Evolutionary conservation across 2,113 vertebrate genomes (phyloP), one percentile per base, ranked within the genome.

Genomic region (Scomber scombrus): DNA sequence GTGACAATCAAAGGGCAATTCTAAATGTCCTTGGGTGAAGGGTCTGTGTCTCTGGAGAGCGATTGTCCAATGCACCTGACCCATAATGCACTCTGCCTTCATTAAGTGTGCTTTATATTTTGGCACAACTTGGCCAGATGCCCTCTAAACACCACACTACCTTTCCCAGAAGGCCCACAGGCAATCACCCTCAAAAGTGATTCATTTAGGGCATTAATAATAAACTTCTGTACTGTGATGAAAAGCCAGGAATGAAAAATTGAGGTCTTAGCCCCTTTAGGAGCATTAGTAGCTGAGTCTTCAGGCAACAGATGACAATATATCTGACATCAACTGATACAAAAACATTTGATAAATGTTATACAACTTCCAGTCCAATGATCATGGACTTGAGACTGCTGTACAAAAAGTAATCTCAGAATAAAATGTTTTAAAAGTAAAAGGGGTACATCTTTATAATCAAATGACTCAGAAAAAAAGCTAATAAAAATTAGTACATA

Each of bases 181-280:
- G 66, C 83, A 81, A 85, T 87, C 82, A 84, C 50, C 74, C 79
- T 73, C 54, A 58, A 69, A 84, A 84, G 31, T 82, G 56, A 82
- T 87, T 88, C 52, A 88, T 89, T 89, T 86, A 83, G 84, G 49
- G 61, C 78, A 80, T 78, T 72, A 86, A 78, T 86, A 80, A 83
- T 70, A 91, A 81, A 89, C 40, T 43, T 61, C 81, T 81, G 70
- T 74, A 72, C 54, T 77, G 75, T 50, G 85, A 89, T 89, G 66
- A 87, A 87, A 80, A 85, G 61, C 69, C 43, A 51, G 58, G 31
- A 64, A 56, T 65, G 47, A 78, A 78, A 85, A 70, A 84, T 43
- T 64, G 29, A 80, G n/a, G 72, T 23, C 40, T 49, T n/a, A 23
- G 34, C 54, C 61, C 11, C 58, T 72, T 71, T 23, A 57, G 47